Base-by-base conservation (phyloP, 2,888 invertebrate genomes). In the Osedax fenrisi region DNA sequence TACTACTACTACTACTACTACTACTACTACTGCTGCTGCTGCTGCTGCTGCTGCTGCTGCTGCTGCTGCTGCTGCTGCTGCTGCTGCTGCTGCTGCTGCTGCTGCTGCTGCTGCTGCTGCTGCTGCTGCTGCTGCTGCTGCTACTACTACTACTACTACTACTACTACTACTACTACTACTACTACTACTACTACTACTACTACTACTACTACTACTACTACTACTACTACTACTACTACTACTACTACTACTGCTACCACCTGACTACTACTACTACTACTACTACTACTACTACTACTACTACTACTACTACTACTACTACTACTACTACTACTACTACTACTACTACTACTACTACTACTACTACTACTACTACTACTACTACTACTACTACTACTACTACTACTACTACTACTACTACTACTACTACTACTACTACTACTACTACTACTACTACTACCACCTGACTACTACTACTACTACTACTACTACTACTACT, bases 391-490 rank as follows among this genome's bases (percentile, higher is more conserved):
- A 75, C 74, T 76, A 27, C 68, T 75, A 77, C 76, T 74, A 67
- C 75, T 76, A 27, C 70, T 26, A 76, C 75, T 75, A 74, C 76
- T 76, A 74, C 75, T 75, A 1, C 76, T 69, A 75, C 73, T 76
- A 75, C 69, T 67, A 75, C 76, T 76, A 75, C 69, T 77, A 75
- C 74, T 76, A 27, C 74, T 75, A 77, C 76, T 74, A 67, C 75
- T 76, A 77, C 76, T 75, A 77, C 75, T 76, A 77, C 67, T 74
- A 75, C 75, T 66, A 77, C 74, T 66, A 74, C 76, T 76, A 75
- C 76, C 73, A 72, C n/a, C n/a, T n/a, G n/a, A n/a, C n/a, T n/a
- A n/a, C n/a, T n/a, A n/a, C n/a, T n/a, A n/a, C n/a, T n/a, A 73
- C 73, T 73, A 73, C 73, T 73, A 73, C 73, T 72, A 73, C 69